phyloP scores from a whole-genome alignment of 64 coral and sea anemone species.

The Pocillopora verrucosa region DNA sequence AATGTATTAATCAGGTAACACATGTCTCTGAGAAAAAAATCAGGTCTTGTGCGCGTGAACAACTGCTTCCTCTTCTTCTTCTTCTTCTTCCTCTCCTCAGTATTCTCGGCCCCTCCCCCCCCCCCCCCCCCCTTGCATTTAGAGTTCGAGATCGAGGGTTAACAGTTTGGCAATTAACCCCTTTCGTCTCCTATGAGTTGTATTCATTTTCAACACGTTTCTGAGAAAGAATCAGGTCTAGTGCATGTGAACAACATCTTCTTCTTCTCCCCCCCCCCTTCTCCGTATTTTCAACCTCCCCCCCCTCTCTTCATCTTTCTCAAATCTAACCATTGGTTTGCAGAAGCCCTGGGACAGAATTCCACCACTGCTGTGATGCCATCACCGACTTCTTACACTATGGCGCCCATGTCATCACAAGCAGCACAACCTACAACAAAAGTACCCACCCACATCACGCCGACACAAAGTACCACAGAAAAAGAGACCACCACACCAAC shows the following conservation, averaged over 20 bases:
- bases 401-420: not conserved
- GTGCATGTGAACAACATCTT: not conserved
- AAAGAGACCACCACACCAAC: not conserved
- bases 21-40: too few species aligned
- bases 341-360: not conserved
- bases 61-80: not conserved
- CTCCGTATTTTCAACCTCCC: too few species aligned
- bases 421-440: too few species aligned
- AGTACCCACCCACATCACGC: not conserved
- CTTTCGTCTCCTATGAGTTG: too few species aligned
- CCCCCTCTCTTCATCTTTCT: not conserved
- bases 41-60: not conserved
- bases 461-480: not conserved
- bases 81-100: not conserved
- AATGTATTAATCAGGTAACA: too few species aligned
- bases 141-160: too few species aligned
- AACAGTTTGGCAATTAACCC: too few species aligned
- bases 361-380: not conserved
- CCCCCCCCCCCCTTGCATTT: too few species aligned
- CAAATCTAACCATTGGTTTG: not conserved
- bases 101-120: not conserved
- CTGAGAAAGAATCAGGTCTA: not conserved
- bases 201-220: too few species aligned
- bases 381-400: not conserved
- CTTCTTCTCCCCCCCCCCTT: not conserved